Conservation (phyloP, 2,797 vertebrate genomes). For the Pangasius macronema region DNA sequence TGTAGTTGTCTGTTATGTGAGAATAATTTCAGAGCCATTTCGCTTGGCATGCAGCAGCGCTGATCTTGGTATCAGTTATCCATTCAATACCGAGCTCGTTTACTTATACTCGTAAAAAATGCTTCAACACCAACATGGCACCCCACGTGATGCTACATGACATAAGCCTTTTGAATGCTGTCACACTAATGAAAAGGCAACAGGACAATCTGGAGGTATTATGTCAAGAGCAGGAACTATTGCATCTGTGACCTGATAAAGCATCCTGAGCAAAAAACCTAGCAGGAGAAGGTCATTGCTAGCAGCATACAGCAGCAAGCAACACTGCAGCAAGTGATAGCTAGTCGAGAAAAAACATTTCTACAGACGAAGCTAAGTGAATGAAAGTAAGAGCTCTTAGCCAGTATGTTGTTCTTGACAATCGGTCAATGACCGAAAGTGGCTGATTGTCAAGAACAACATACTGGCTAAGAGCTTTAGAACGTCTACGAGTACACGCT, state of each 20-base stretch:
- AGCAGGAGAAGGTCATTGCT: not conserved
- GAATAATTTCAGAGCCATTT: not conserved
- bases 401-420: not conserved
- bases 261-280: not conserved
- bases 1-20: not conserved
- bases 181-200: not conserved
- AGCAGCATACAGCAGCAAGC: not conserved
- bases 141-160: not conserved
- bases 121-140: too few species aligned
- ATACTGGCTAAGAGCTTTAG: too few species aligned
- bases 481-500: too few species aligned
- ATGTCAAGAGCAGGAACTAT: not conserved
- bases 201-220: not conserved
- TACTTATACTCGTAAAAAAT: not conserved
- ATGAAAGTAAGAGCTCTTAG: not conserved
- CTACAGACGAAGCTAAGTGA: too few species aligned
- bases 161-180: not conserved
- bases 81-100: not conserved
- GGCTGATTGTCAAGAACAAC: too few species aligned
- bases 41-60: not conserved
- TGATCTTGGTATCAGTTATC: not conserved
- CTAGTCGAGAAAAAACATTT: not conserved
- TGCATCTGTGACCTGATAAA: not conserved
- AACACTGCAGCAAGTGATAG: not conserved
- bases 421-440: not conserved